These are phyloP conservation scores for Protobothrops mucrosquamatus DNA, from an alignment of 2,113 vertebrate genomes.

Conservation along the genomic window DNA sequence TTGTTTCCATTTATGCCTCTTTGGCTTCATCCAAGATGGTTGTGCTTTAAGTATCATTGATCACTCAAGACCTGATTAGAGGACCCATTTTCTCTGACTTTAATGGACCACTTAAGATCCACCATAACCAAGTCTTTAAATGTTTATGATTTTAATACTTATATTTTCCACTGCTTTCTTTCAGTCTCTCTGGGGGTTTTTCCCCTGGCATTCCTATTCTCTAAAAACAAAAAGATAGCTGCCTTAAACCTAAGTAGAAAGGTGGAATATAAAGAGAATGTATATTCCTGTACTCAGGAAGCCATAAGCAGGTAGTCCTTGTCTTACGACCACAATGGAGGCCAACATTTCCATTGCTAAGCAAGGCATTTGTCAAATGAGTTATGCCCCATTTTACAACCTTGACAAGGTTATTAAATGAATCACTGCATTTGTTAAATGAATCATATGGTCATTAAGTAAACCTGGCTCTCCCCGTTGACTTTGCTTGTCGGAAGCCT, in stretches of 20 bases:
- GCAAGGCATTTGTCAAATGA: background rate
- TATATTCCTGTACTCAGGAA: too few relatives aligned
- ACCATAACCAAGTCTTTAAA: background rate
- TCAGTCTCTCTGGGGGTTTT: background rate
- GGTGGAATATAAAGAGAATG: too few relatives aligned
- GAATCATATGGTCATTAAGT: background rate
- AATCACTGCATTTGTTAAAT: background rate
- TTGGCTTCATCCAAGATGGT: constrained; percentile 1
- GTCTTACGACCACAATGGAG: background rate
- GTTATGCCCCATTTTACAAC: background rate
- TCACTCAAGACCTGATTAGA: background rate
- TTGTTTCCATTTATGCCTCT: constrained; percentile 60
- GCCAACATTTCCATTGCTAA: background rate
- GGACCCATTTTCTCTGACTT: background rate
- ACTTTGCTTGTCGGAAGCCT: background rate
- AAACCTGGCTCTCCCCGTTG: background rate
- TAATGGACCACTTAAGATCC: background rate
- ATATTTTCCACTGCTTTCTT: background rate
- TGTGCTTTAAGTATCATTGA: background rate
- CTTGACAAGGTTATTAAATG: background rate
- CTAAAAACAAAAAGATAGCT: too few relatives aligned
- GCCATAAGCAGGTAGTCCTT: too few relatives aligned
- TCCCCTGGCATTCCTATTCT: too few relatives aligned
- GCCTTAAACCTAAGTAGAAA: too few relatives aligned
- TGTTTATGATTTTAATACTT: background rate